A percentile compares a stretch with the other conserved stretches of the same genome.
Conservation (phyloP, 2,113 vertebrate genomes). For the Collichthys lucidus region DNA sequence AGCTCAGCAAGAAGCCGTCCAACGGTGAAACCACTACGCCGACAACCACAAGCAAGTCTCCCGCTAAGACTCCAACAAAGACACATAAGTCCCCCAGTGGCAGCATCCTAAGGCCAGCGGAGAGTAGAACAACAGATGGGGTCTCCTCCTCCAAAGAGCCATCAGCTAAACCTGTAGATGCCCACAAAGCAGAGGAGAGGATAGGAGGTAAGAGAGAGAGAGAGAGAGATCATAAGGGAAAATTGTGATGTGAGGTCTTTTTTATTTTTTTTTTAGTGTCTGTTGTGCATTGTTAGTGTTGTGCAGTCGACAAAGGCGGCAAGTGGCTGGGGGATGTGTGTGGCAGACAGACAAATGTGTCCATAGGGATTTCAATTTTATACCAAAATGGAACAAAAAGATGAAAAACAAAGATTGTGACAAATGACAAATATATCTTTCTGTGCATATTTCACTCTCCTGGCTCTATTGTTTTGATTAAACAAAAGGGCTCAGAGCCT, state of each 20-base stretch:
- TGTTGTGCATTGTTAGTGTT: not conserved
- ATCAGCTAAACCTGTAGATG: constrained; percentile 84
- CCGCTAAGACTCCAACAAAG: constrained; percentile 81
- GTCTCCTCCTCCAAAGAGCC: constrained; percentile 73
- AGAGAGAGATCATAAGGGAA: not conserved
- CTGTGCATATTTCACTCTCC: too few species aligned
- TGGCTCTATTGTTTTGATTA: too few species aligned
- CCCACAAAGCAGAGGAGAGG: constrained; percentile 90
- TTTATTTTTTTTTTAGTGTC: not conserved
- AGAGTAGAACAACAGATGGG: constrained; percentile 81
- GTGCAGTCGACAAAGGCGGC: too few species aligned
- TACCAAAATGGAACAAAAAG: too few species aligned
- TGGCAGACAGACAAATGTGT: too few species aligned
- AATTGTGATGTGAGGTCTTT: not conserved
- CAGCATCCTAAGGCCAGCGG: constrained; percentile 76
- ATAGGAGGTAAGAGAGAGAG: constrained; percentile 85
- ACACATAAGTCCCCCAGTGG: constrained; percentile 80
- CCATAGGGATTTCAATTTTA: too few species aligned
- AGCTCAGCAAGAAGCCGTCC: constrained; percentile 91
- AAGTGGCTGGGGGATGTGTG: too few species aligned
- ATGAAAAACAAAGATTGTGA: too few species aligned
- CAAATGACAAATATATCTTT: too few species aligned
- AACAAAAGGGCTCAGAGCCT: too few species aligned
- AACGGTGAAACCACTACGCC: constrained; percentile 81
- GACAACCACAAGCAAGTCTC: constrained; percentile 64